Evolutionary conservation across 2,888 invertebrate species (phyloP).

Genomic region (Rhyacophila evoluta): DNA sequence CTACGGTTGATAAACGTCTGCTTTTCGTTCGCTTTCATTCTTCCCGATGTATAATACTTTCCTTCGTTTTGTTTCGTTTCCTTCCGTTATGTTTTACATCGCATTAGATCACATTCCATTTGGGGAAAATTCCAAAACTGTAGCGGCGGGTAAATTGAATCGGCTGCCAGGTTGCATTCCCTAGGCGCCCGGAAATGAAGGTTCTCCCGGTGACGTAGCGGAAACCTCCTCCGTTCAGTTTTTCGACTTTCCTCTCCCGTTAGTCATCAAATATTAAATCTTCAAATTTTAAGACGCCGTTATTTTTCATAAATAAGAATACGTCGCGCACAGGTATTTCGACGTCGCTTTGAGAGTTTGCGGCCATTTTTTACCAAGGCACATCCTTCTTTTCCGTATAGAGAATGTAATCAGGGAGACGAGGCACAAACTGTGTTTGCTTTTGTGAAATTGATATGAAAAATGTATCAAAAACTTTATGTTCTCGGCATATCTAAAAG

Average conservation of each 20-base stretch:
- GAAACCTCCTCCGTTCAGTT: conserved; percentile 46
- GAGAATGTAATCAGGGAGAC: conserved; percentile 40
- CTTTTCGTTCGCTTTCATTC: conserved; percentile 31
- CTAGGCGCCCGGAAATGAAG: conserved; percentile 45
- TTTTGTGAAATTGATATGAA: conserved; percentile 44
- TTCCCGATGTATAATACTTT: conserved; percentile 34
- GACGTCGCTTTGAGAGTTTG: conserved; percentile 36
- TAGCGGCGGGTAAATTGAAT: conserved; percentile 54
- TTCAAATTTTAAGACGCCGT: conserved; percentile 43
- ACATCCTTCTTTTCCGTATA: conserved; percentile 29
- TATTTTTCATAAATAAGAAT: conserved; percentile 43
- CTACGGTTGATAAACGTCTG: conserved; percentile 50
- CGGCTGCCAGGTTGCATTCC: conserved; percentile 54
- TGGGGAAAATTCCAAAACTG: conserved; percentile 52
- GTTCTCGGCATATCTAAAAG: conserved; percentile 8
- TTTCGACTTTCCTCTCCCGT: conserved; percentile 34
- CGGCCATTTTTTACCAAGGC: conserved; percentile 33
- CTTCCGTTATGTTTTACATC: conserved; percentile 48
- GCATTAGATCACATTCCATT: conserved; percentile 54
- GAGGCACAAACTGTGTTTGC: conserved; percentile 37
- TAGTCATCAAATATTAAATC: conserved; percentile 55
- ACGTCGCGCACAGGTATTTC: conserved; percentile 20
- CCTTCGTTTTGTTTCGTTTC: conserved; percentile 36
- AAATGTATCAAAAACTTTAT: conserved; percentile 17
- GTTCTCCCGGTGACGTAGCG: conserved; percentile 49